Evolutionary conservation across 2,113 vertebrate species (phyloP), one percentile per base, ranked within the genome.

Genomic region (Gymnarchus niloticus): DNA sequence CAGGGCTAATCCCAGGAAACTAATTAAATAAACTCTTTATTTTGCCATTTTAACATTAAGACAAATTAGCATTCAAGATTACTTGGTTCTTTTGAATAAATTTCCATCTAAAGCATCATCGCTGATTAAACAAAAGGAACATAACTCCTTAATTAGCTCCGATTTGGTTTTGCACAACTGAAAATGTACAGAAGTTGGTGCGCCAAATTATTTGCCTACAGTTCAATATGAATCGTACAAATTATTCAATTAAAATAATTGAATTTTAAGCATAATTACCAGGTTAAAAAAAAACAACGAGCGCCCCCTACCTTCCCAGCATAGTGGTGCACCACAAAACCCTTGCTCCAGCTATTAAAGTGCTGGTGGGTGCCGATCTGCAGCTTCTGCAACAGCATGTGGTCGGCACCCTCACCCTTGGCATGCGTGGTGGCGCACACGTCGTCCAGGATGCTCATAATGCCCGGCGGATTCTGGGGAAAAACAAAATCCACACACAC

Each of bases 371-470:
- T 86, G 33, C 94, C 92, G 0, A 96, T 91, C 49, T 96, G 95
- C 0, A 96, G 92, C 57, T 96, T 96, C 92, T 96, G 95, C 41
- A 96, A 88, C 87, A 96, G 92, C 0, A 94, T 96, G 90, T 95
- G 95, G 82, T 96, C 95, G 0, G 95, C 95, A 0, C 95, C 95
- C 23, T 96, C 95, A 0, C 95, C 95, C 88, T 96, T 96, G 23
- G 95, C 95, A n/a, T 96, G 95, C 94, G 95, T 96, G 1, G 95
- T 96, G 3, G 95, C 95, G 0, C 95, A 96, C 5, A 96, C 95
- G 5, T 96, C 95, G 12, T 96, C 95, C 88, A 96, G 90, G 87
- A 96, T 89, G 84, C 95, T 95, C 95, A 96, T 96, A 33, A 96
- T 88, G 2, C 95, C 95, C 0, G 91, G 92, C 41, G 95, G 95